Percentiles rank a stretch among this genome's conserved stretches.
Evolutionary conservation across 2,113 vertebrate species (phyloP).

Genomic region (Arenaria interpres): DNA sequence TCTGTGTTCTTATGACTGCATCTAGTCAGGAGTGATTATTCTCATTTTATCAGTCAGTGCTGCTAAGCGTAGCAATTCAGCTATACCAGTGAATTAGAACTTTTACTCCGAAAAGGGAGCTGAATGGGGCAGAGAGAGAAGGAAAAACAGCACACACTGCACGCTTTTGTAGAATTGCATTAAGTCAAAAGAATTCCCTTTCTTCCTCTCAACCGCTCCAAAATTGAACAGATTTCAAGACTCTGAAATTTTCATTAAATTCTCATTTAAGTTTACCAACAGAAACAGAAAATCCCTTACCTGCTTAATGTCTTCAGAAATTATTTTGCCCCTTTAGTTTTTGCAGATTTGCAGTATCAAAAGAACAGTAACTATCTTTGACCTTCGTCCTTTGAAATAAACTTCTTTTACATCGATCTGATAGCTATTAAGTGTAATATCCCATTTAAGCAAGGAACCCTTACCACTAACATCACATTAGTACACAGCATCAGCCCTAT

Average conservation of each 20-base stretch:
- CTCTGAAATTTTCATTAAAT: background rate
- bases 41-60: background rate
- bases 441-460: background rate
- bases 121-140: background rate
- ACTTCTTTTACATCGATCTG: background rate
- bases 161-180: background rate
- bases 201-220: background rate
- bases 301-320: background rate
- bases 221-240: background rate
- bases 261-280: background rate
- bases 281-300: background rate
- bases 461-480: background rate
- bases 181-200: background rate
- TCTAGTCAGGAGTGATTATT: background rate
- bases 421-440: background rate
- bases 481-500: background rate
- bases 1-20: background rate
- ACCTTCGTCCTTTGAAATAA: background rate
- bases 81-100: background rate
- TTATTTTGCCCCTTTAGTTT: background rate
- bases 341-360: background rate
- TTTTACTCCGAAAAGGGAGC: background rate
- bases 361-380: background rate
- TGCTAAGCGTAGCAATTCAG: background rate
- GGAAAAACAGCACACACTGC: fast-evolving